Evolutionary conservation across 2,888 invertebrate genomes (phyloP).

Genomic region (Urechis unicinctus): DNA sequence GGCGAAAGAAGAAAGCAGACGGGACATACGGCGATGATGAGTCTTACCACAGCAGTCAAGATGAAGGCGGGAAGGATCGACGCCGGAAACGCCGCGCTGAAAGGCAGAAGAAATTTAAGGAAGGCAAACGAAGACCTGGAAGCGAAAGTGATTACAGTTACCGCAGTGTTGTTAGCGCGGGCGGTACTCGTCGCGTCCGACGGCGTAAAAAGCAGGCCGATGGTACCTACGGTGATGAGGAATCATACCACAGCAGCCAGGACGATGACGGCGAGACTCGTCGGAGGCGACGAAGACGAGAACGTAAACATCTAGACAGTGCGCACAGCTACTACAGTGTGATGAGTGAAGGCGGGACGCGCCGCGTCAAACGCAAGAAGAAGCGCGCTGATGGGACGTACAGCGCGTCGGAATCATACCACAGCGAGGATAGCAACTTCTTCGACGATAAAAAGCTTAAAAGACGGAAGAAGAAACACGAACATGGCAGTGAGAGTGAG

Average conservation of each 20-base stretch:
- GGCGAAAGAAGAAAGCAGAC: conserved; percentile 36
- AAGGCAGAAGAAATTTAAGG: conserved; percentile 28
- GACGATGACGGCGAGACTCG: conserved; percentile 41
- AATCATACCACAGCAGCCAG: conserved; percentile 43
- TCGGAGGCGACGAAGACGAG: conserved; percentile 37
- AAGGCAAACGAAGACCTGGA: conserved; percentile 35
- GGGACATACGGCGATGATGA: conserved; percentile 41
- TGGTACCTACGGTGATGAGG: conserved; percentile 39
- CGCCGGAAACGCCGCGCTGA: conserved; percentile 23
- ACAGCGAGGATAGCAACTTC: conserved; percentile 24
- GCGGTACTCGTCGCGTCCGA: conserved; percentile 42
- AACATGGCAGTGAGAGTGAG: conserved; percentile 40
- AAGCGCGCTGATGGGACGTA: conserved; percentile 44
- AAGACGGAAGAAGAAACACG: conserved; percentile 26
- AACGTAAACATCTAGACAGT: conserved; percentile 41
- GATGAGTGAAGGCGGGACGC: conserved; percentile 43
- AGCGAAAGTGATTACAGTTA: conserved; percentile 47
- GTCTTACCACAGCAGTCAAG: conserved; percentile 38
- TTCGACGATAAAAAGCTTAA: conserved; percentile 24
- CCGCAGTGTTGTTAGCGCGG: conserved; percentile 39
- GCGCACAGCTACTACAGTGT: conserved; percentile 45
- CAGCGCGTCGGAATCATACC: conserved; percentile 42
- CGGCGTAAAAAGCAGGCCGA: conserved; percentile 37
- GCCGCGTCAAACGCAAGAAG: conserved; percentile 34
- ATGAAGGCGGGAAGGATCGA: conserved; percentile 12